phyloP scores from a whole-genome alignment of 2,113 vertebrate genomes.

The Myiozetetes cayanensis region DNA sequence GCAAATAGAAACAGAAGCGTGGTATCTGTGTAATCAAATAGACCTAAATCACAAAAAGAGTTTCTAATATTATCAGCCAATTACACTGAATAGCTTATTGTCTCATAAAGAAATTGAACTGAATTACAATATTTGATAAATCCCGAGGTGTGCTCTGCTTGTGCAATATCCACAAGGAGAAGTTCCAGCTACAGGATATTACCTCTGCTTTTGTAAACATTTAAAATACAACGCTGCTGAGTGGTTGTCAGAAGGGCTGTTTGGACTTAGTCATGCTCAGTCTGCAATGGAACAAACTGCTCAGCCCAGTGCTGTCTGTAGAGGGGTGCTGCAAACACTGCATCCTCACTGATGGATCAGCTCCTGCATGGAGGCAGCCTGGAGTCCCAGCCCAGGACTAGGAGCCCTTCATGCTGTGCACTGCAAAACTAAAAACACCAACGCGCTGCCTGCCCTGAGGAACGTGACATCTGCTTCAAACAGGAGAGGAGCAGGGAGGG shows the following conservation, averaged over 20 bases:
- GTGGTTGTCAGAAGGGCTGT: neutral
- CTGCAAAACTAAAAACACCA: neutral
- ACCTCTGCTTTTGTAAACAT: neutral
- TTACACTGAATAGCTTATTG: neutral
- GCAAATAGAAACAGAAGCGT: neutral
- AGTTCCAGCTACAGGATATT: neutral
- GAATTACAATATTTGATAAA: neutral
- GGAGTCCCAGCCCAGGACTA: neutral
- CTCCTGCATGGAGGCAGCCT: neutral
- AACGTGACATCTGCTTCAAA: neutral
- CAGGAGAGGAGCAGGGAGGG: neutral
- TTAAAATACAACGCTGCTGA: neutral
- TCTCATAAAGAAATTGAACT: neutral
- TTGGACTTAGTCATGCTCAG: neutral
- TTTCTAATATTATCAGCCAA: neutral
- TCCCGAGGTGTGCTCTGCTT: neutral
- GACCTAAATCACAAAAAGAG: neutral
- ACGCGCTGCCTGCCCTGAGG: neutral
- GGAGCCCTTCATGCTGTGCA: neutral
- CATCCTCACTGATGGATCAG: rapidly evolving
- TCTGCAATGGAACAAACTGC: neutral
- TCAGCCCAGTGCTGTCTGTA: neutral
- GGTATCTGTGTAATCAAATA: neutral
- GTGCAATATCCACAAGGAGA: neutral
- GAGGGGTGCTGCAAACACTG: rapidly evolving